phyloP scores from a whole-genome alignment of 2,888 invertebrate species.

The Blomia tropicalis region DNA sequence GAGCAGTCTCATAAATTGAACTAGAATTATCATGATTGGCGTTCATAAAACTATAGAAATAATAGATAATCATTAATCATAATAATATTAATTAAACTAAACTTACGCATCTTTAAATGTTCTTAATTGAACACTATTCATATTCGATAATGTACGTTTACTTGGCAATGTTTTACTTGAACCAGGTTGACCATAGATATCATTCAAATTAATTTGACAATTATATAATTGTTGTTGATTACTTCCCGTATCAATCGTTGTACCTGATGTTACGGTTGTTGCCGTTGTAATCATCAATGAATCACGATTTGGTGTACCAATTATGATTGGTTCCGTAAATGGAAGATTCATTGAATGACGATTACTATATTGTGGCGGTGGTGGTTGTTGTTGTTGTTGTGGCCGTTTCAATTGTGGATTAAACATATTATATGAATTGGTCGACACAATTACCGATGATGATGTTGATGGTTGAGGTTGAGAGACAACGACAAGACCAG shows the following conservation, averaged over 20 bases:
- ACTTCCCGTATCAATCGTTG: slow-evolving; percentile 31
- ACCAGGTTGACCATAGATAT: slow-evolving; percentile 1
- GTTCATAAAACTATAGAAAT: background rate
- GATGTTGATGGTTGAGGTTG: background rate
- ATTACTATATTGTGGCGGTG: background rate
- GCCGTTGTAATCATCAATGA: background rate
- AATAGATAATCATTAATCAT: background rate
- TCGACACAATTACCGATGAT: background rate
- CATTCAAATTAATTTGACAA: background rate
- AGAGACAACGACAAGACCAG: background rate
- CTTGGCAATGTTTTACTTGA: slow-evolving; percentile 6
- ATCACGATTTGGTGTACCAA: background rate
- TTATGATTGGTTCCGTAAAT: background rate
- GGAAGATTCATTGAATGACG: background rate
- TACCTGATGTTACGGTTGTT: slow-evolving; percentile 25
- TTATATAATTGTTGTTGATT: background rate
- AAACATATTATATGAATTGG: background rate
- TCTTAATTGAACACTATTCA: too few species aligned
- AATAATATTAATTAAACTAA: background rate
- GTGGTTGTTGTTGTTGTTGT: too few species aligned
- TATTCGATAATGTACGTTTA: too few species aligned
- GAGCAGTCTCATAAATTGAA: too few species aligned
- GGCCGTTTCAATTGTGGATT: background rate
- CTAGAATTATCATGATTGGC: too few species aligned
- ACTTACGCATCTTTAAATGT: background rate